Evolutionary conservation across 1,140 invertebrate genomes (phyloP).

Genomic region (Drosophila trapezifrons): DNA sequence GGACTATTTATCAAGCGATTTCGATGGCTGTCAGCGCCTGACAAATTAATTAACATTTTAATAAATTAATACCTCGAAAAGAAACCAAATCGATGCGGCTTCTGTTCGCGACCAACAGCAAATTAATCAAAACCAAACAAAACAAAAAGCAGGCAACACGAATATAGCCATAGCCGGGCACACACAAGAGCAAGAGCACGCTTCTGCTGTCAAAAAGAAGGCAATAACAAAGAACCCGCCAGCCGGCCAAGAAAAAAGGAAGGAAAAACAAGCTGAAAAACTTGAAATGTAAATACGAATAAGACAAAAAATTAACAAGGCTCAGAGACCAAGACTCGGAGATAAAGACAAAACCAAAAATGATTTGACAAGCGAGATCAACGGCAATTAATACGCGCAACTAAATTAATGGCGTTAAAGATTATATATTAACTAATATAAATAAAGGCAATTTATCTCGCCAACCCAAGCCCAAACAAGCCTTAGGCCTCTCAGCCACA

Average conservation of each 20-base stretch:
- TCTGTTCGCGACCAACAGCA: conserved; percentile 54
- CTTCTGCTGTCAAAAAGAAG: conserved; percentile 68
- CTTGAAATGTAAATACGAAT: conserved; percentile 58
- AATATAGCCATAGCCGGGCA: conserved; percentile 4
- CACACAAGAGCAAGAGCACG: conserved; percentile 40
- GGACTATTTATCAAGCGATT: conserved; percentile 23
- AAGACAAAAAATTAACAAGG: conserved; percentile 43
- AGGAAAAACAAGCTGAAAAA: conserved; percentile 54
- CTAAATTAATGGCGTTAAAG: conserved; percentile 73
- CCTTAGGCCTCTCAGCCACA: conserved; percentile 26
- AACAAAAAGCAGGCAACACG: conserved; percentile 25
- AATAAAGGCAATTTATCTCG: conserved; percentile 69
- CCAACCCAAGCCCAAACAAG: conserved; percentile 2
- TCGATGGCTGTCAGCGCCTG: conserved; percentile 52
- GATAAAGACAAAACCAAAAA: conserved; percentile 29
- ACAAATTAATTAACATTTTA: conserved; percentile 78
- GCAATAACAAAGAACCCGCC: conserved; percentile 50
- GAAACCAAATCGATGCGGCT: conserved; percentile 65
- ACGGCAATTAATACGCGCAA: conserved; percentile 68
- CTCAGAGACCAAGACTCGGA: conserved; percentile 12
- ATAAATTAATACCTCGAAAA: conserved; percentile 65
- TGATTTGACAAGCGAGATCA: conserved; percentile 37
- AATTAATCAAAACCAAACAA: conserved; percentile 69
- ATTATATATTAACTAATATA: conserved; percentile 69
- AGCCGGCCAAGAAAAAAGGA: conserved; percentile 18